phyloP scores from a whole-genome alignment of 2,888 invertebrate genomes.

The Caenorhabditis becei region DNA sequence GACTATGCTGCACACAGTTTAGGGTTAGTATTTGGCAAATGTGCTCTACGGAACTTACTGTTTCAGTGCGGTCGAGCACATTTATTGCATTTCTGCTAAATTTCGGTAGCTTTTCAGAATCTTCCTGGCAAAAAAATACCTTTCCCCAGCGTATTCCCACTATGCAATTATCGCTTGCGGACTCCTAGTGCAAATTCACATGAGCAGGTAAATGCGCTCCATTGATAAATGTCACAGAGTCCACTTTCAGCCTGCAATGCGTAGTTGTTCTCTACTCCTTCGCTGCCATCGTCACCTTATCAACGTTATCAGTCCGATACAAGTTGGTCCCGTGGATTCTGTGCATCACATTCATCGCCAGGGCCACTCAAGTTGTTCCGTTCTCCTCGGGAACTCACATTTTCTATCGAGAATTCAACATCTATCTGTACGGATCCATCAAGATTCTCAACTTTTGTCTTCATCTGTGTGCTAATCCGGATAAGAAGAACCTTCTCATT shows the following conservation, averaged over 20 bases:
- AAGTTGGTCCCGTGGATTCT: constrained; percentile 70
- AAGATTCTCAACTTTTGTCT: constrained; percentile 77
- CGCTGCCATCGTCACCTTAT: constrained; percentile 55
- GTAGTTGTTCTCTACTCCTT: constrained; percentile 61
- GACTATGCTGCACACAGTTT: constrained; percentile 53
- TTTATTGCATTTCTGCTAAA: too few relatives aligned
- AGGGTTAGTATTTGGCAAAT: constrained; percentile 36
- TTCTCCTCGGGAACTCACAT: constrained; percentile 68
- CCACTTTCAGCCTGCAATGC: constrained; percentile 67
- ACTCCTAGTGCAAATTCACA: constrained; percentile 63
- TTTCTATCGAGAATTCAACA: constrained; percentile 79
- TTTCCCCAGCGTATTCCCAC: constrained; percentile 6
- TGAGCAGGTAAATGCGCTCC: constrained; percentile 65
- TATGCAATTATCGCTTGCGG: constrained; percentile 65
- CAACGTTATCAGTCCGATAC: constrained; percentile 27
- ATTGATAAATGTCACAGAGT: not conserved
- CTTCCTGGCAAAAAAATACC: constrained; percentile 29
- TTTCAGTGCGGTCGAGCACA: too few relatives aligned
- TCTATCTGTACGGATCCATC: constrained; percentile 78
- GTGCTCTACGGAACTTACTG: too few relatives aligned
- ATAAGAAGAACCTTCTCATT: constrained; percentile 7
- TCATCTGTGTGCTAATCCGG: constrained; percentile 58
- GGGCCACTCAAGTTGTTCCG: constrained; percentile 63
- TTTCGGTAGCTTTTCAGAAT: constrained; percentile 23
- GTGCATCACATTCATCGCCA: constrained; percentile 74